Evolutionary conservation across 2,797 vertebrate genomes (phyloP), one percentile per base, ranked within the genome.

Genomic region (Cottoperca gobio): DNA sequence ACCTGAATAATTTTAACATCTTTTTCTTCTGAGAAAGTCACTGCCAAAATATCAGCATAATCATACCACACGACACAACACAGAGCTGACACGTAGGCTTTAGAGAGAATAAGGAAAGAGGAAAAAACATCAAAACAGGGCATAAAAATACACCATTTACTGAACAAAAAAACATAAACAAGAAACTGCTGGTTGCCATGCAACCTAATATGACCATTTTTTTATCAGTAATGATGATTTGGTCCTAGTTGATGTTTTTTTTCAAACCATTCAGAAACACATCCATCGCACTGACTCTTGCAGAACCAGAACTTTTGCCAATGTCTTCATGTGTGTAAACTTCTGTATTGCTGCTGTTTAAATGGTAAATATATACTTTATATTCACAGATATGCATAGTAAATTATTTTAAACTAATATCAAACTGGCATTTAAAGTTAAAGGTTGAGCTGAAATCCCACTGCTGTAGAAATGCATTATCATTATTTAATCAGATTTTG

Each of bases 101-200:
- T 13, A 58, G 3, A 33, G 11, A 43, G 33, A 48, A 31, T 12
- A 54, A 53, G 6, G 8, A 48, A 42, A 64, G 26, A 42, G 19
- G 23, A 42, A 76, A 67, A 45, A 21, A 4, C 26, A 61, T 64
- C 9, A 62, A 50, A 74, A 57, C n/a, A 61, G 40, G 19, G 2
- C 43, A 61, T 74, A 69, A 70, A 79, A 76, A 72, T 63, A 58
- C 23, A 81, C 37, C 11, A 35, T 68, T 73, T 55, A 35, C 39
- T 23, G 39, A 46, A 73, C 64, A 70, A 68, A 52, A 63, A 82
- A 66, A 49, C 46, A 60, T 46, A 52, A 81, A 77, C 50, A 64
- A 62, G 58, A 67, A 59, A 52, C 55, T 55, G 33, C 55, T 73
- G 35, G 79, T 86, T 84, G 84, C 82, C 81, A 84, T 79, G 86